These are phyloP conservation scores for Enteromius fasciolatus DNA, from an alignment of 2,797 vertebrate species.

Conservation along the genomic window DNA sequence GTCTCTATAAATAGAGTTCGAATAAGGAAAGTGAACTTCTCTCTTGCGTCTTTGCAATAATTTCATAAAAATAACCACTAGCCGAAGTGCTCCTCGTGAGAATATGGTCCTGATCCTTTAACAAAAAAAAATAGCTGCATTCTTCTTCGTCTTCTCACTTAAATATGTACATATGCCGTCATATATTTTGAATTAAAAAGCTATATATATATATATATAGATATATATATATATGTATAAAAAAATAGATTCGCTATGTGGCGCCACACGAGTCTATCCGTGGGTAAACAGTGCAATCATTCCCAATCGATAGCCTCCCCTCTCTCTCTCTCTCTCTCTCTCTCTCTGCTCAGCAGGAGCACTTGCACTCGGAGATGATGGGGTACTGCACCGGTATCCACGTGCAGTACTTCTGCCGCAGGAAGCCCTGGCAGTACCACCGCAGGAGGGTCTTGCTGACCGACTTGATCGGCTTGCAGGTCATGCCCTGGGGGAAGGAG, in stretches of 20 bases:
- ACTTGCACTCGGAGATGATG: constrained; percentile 95
- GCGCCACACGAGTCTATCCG: constrained; percentile 77
- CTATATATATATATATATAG: constrained; percentile 77
- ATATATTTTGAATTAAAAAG: constrained; percentile 83
- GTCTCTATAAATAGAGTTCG: constrained; percentile 73
- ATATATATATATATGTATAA: constrained; percentile 78
- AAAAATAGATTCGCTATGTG: constrained; percentile 95
- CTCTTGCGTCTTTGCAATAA: constrained; percentile 71
- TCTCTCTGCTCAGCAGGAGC: constrained; percentile 82
- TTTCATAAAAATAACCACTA: constrained; percentile 72
- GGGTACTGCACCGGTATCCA: constrained; percentile 96
- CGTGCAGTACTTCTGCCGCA: constrained; percentile 91
- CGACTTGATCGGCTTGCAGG: constrained; percentile 89
- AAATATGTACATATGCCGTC: constrained; percentile 73
- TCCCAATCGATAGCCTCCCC: constrained; percentile 8
- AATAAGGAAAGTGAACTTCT: constrained; percentile 74
- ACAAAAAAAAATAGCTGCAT: constrained; percentile 86
- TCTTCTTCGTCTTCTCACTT: constrained; percentile 76
- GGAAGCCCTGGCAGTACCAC: constrained; percentile 95
- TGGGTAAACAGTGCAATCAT: constrained; percentile 86
- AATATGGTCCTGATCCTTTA: constrained; percentile 90
- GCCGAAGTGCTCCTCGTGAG: constrained; percentile 67
- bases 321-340: no score
- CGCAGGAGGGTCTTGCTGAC: constrained; percentile 91
- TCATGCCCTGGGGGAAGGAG: constrained; percentile 93